Base-by-base conservation (phyloP, 1,140 invertebrate species). In the Megalonaias nervosa region DNA sequence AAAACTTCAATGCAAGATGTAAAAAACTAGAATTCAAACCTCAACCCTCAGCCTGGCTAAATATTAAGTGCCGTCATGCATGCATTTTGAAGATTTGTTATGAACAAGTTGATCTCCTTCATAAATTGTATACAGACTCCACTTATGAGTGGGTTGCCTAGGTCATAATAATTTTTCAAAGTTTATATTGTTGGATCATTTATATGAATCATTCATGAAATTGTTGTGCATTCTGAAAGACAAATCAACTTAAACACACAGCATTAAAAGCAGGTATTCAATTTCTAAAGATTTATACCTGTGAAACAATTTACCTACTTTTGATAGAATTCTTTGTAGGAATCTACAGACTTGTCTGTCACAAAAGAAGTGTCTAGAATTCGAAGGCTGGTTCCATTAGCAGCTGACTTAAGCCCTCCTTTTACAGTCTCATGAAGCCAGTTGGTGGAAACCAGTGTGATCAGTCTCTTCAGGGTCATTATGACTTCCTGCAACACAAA, bases 311-410 rank as follows among this genome's bases (percentile, higher is more conserved):
- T 14, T 16, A 69, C 79, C 38, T 73, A 76, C 74, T 72, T 17
- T 74, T 61, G 61, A 61, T 71, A 79, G 48, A 31, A 26, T 21
- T 84, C 78, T 69, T 72, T 81, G 61, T 82, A 84, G n/a, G 75
- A 70, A 80, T 85, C 79, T 55, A 79, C 78, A 31, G 77, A 64
- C n/a, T 67, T 76, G 48, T 82, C 76, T 31, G 74, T 56, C 23
- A 67, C 23, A 67, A 77, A 81, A 21, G 81, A 73, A 57, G 81
- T 82, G 55, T 85, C 82, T 16, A 85, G 73, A 19, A 84, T 57
- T 48, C 81, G 21, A 0, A 84, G 71, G 58, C 56, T 48, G 21
- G 21, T 14, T 21, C 61, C 56, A 38, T 80, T 80, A n/a, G 38
- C 68, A 48, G 26, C 23, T 9, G 48, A 62, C 21, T n/a, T 65